Conservation (phyloP, 2,797 vertebrate genomes). For the Oreochromis grahami region DNA sequence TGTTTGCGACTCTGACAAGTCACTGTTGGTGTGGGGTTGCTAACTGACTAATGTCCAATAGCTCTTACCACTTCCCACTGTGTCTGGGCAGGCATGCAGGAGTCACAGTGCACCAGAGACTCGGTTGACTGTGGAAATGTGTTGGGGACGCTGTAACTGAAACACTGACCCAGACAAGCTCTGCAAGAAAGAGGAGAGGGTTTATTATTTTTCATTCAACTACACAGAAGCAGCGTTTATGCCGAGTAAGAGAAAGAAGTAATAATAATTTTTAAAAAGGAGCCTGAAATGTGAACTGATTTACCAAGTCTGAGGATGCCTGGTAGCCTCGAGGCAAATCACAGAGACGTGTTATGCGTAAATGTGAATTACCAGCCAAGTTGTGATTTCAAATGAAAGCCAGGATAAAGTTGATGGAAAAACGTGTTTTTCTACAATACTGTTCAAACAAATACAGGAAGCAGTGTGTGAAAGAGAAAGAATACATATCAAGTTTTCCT, state of each 20-base stretch:
- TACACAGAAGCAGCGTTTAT: neutral
- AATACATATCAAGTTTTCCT: neutral
- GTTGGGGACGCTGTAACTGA: constrained; percentile 99
- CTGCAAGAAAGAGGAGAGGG: constrained; percentile 64
- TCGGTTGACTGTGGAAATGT: constrained; percentile 98
- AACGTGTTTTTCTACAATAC: neutral
- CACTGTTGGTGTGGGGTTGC: constrained; percentile 18
- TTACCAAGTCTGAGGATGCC: neutral
- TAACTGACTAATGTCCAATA: constrained; percentile 37
- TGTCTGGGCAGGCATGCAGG: constrained; percentile 95
- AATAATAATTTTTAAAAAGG: neutral
- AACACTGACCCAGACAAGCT: constrained; percentile 96
- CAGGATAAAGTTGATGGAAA: neutral
- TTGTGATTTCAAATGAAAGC: neutral
- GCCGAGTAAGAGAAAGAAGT: neutral
- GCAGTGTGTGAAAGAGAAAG: neutral
- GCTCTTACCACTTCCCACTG: constrained; percentile 98
- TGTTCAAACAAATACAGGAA: neutral
- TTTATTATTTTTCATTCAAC: constrained; percentile 7
- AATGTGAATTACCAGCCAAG: neutral
- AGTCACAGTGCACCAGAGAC: constrained; percentile 97
- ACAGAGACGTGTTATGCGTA: neutral
- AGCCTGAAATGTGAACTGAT: constrained; percentile 15
- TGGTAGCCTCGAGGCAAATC: neutral
- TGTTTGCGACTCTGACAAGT: constrained; percentile 31